Evolutionary conservation across 2,797 vertebrate genomes (phyloP).

Genomic region (Thalassophryne amazonica): DNA sequence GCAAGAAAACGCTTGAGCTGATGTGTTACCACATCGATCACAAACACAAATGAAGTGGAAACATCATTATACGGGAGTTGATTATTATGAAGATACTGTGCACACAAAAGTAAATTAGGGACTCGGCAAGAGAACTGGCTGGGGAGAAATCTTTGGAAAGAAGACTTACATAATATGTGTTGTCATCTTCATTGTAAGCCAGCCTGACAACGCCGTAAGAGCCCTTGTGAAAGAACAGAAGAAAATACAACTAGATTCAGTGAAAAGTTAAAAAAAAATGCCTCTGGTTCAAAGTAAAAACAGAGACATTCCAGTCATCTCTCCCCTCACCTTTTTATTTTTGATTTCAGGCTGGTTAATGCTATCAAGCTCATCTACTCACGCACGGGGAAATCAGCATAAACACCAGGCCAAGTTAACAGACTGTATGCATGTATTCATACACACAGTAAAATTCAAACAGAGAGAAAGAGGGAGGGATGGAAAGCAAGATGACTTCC

Average conservation of each 20-base stretch:
- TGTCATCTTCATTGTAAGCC: constrained; percentile 99
- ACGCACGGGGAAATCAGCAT: constrained; percentile 43
- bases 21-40: neutral
- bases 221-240: constrained; percentile 76
- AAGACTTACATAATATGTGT: constrained; percentile 95
- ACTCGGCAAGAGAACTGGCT: no score
- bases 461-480: constrained; percentile 1
- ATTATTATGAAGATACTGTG: constrained; percentile 1
- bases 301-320: constrained; percentile 54
- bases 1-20: constrained; percentile 23
- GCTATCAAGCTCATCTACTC: constrained; percentile 33
- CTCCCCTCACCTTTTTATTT: constrained; percentile 51
- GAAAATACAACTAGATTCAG: constrained; percentile 18
- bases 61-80: neutral
- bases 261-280: neutral
- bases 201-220: constrained; percentile 98
- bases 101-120: no score
- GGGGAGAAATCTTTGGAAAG: neutral
- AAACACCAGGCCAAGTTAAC: constrained; percentile 43
- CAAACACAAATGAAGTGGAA: constrained; percentile 21
- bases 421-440: constrained; percentile 26
- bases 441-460: constrained; percentile 32
- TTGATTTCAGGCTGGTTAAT: constrained; percentile 44
- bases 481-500: constrained; percentile 31
- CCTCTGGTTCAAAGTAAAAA: constrained; percentile 62